Evolutionary conservation across 2,888 invertebrate genomes (phyloP), one percentile per base, ranked within the genome.

Genomic region (Branchipolynoe longqiensis): DNA sequence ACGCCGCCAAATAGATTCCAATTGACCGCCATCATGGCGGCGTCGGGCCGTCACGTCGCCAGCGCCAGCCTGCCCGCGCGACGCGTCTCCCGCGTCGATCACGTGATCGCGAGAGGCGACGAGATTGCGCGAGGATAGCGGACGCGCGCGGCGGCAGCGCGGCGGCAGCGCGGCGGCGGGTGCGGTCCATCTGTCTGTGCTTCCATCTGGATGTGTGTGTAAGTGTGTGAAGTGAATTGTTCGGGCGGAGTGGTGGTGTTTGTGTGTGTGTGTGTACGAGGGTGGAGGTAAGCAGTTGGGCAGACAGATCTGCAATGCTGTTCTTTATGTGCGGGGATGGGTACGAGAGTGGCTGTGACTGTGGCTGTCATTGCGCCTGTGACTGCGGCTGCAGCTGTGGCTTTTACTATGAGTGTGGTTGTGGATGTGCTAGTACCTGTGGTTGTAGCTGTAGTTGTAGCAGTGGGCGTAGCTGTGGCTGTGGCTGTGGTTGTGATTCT

Each of bases 121-220:
- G 78, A 78, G 78, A 78, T 78, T 78, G 48, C 78, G 78, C 78
- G 78, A 41, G 48, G 78, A 78, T 78, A 78, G 78, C 78, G 78
- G 28, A n/a, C 22, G 73, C 18, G 48, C 48, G 25, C 25, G 78
- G 78, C 31, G 31, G 41, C 1, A 14, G 22, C 48, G 48, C 18
- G 14, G 54, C 78, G 14, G 78, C 48, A n/a, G 41, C n/a, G 78
- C 31, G 41, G 78, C 4, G 54, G 12, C 48, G 8, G 41, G 6
- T 14, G 48, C 25, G 78, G 33, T 38, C 22, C 31, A 48, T 54
- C 41, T 41, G 41, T 22, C 48, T 25, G 36, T 12, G 38, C 18
- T 33, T 25, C 48, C 48, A 48, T 41, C 1, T 4, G 33, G 12
- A 31, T 31, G 48, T 78, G 78, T 31, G n/a, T 78, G n/a, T 78